Conservation (phyloP, 2,888 invertebrate species). For the Morpho deidamia region DNA sequence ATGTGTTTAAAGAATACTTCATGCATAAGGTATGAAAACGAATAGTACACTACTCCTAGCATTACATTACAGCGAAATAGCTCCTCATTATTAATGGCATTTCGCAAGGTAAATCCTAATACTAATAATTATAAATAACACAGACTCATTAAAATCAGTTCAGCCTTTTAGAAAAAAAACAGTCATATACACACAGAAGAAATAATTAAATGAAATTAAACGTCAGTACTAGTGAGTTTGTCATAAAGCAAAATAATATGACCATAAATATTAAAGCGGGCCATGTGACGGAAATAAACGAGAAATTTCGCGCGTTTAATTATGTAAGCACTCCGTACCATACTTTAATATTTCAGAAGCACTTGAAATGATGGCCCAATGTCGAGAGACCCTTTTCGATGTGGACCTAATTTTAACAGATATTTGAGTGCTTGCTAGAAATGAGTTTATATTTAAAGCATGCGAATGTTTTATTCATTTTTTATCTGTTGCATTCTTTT, state of each 20-base stretch:
- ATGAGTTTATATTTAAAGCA: background rate
- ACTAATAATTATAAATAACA: too few species aligned
- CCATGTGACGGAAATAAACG: constrained; percentile 15
- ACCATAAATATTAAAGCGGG: constrained; percentile 22
- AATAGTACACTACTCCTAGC: too few species aligned
- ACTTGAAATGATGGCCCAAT: constrained; percentile 1
- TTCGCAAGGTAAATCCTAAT: too few species aligned
- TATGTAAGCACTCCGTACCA: constrained; percentile 12
- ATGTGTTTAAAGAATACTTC: too few species aligned
- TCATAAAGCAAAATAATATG: constrained; percentile 7
- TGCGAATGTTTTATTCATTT: too few species aligned
- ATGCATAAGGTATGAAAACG: too few species aligned
- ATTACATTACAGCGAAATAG: too few species aligned
- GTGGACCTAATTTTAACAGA: background rate
- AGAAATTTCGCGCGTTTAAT: constrained; percentile 14
- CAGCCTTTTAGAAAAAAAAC: too few species aligned
- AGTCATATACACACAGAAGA: too few species aligned
- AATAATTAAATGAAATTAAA: background rate
- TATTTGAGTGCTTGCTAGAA: background rate
- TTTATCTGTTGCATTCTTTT: too few species aligned
- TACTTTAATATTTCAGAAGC: constrained; percentile 24
- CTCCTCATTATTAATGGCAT: too few species aligned
- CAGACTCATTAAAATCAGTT: too few species aligned
- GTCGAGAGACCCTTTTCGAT: background rate
- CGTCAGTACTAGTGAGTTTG: background rate